Evolutionary conservation across 2,113 vertebrate genomes (phyloP).

Genomic region (Microtus montanus): DNA sequence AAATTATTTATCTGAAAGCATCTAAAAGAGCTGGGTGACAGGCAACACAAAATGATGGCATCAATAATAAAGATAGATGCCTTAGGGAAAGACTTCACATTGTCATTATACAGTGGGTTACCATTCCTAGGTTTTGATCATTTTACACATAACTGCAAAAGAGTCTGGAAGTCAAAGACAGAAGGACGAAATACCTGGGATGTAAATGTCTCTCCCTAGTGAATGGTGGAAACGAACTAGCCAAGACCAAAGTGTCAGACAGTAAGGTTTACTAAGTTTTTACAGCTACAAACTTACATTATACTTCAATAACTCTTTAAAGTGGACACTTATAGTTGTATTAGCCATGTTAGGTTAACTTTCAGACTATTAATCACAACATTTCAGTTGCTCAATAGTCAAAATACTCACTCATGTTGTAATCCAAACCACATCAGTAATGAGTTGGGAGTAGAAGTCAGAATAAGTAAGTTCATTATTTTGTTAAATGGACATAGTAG

Average conservation of each 20-base stretch:
- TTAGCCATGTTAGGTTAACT: neutral
- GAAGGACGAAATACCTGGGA: neutral
- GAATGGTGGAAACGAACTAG: neutral
- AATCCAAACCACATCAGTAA: neutral
- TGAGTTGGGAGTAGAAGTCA: neutral
- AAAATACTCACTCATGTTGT: neutral
- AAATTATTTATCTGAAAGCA: neutral
- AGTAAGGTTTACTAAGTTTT: neutral
- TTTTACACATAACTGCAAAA: neutral
- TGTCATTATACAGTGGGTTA: neutral
- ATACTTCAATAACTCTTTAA: neutral
- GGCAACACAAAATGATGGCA: neutral
- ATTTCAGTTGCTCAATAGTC: neutral
- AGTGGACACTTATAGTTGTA: neutral
- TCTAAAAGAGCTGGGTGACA: conserved; percentile 6
- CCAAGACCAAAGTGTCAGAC: neutral
- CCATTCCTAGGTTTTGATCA: neutral
- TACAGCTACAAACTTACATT: neutral
- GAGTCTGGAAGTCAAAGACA: neutral
- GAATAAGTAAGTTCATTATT: neutral
- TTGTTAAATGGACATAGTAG: neutral
- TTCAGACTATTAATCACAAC: neutral
- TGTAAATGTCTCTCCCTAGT: neutral
- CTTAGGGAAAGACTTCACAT: neutral
- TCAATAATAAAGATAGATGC: neutral